These are phyloP conservation scores for Sebastes steindachneri DNA, from an alignment of 2,797 vertebrate species.

Conservation along the genomic window DNA sequence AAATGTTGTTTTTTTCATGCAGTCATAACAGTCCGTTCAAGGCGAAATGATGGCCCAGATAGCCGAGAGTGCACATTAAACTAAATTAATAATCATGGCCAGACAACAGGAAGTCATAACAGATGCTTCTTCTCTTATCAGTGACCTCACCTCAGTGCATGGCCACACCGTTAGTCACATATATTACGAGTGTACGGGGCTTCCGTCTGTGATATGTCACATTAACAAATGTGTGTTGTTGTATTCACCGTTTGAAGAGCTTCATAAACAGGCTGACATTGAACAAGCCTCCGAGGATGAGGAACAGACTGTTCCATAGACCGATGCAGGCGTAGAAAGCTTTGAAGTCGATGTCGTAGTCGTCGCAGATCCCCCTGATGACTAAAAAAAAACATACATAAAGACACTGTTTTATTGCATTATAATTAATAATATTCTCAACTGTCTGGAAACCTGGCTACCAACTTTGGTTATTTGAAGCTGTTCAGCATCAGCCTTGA, in stretches of 20 bases:
- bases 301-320: conserved; percentile 95
- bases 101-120: conserved; percentile 45
- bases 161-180: not conserved
- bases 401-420: not conserved
- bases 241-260: conserved; percentile 93
- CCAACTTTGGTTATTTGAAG: not conserved
- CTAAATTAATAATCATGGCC: conserved; percentile 43
- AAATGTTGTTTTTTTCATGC: not conserved
- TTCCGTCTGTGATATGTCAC: not conserved
- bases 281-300: conserved; percentile 91
- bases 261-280: conserved; percentile 95
- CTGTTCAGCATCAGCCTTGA: not conserved
- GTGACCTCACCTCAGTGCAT: conserved; percentile 5
- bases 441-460: not conserved
- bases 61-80: not conserved
- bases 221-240: not conserved
- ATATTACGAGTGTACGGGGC: not conserved
- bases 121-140: conserved; percentile 24
- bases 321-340: conserved; percentile 95
- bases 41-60: conserved; percentile 22
- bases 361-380: conserved; percentile 92
- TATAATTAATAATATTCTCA: not conserved
- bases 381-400: conserved; percentile 74
- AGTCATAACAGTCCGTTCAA: conserved; percentile 60
- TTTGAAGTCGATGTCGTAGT: conserved; percentile 90